Evolutionary conservation across 2,113 vertebrate species (phyloP).

Genomic region (Cyanistes caeruleus): DNA sequence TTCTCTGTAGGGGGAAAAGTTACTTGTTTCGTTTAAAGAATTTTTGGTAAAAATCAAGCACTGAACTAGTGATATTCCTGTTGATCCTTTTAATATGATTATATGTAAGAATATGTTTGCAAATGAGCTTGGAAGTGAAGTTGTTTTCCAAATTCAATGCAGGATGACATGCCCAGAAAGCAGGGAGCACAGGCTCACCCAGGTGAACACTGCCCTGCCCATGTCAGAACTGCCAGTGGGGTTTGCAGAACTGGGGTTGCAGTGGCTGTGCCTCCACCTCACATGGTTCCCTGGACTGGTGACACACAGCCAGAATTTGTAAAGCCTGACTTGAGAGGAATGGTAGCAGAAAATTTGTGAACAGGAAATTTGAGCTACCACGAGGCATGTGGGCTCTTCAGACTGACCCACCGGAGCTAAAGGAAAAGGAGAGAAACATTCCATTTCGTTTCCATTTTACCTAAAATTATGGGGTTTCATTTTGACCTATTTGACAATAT

Average conservation of each 20-base stretch:
- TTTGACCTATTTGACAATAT: neutral
- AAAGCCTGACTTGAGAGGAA: neutral
- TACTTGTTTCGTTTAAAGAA: neutral
- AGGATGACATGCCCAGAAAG: rapidly evolving
- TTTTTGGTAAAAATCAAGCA: neutral
- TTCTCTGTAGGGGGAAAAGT: neutral
- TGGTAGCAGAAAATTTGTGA: neutral
- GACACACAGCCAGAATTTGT: neutral
- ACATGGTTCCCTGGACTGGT: rapidly evolving
- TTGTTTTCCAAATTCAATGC: neutral
- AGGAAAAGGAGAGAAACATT: neutral
- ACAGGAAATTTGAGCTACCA: neutral
- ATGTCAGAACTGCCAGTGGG: rapidly evolving
- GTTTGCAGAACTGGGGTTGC: neutral
- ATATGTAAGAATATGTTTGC: neutral
- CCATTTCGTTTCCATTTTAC: neutral
- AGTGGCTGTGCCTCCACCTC: neutral
- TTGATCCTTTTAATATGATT: neutral
- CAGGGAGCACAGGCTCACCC: rapidly evolving
- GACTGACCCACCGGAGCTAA: neutral
- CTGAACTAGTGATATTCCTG: neutral
- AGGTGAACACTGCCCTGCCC: neutral
- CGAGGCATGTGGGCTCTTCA: neutral
- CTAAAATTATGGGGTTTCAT: neutral
- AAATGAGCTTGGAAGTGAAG: neutral